Evolutionary conservation across 2,113 vertebrate genomes (phyloP).

Genomic region (Mohoua ochrocephala): DNA sequence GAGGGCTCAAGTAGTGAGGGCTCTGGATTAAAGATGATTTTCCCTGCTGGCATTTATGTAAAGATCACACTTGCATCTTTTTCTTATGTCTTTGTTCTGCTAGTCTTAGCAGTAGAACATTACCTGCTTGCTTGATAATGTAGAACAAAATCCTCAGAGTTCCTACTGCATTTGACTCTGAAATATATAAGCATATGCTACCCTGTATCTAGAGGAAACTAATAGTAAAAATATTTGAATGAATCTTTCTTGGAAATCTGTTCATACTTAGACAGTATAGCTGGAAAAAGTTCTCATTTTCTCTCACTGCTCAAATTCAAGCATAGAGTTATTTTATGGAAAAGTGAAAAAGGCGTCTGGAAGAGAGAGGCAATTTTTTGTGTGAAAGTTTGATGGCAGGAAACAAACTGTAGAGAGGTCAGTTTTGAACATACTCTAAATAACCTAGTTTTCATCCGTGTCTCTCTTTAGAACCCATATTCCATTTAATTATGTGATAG

Average conservation of each 20-base stretch:
- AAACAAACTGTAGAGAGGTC: not conserved
- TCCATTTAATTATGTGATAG: not conserved
- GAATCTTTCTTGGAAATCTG: not conserved
- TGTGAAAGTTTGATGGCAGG: not conserved
- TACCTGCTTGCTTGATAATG: not conserved
- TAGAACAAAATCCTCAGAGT: not conserved
- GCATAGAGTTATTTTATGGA: not conserved
- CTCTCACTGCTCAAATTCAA: not conserved
- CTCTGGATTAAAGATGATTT: not conserved
- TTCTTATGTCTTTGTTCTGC: not conserved
- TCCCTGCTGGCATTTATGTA: not conserved
- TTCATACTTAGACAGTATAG: not conserved
- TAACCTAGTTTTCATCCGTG: not conserved
- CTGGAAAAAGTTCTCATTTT: not conserved
- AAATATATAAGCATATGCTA: not conserved
- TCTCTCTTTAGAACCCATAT: not conserved
- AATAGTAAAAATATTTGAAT: not conserved
- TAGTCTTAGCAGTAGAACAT: not conserved
- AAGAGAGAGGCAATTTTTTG: not conserved
- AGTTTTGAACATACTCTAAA: not conserved
- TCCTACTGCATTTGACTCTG: not conserved
- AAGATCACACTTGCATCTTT: not conserved
- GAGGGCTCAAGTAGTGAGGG: not conserved
- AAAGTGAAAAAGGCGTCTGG: not conserved
- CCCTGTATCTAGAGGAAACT: not conserved